Conservation (phyloP, 2,888 invertebrate species). For the Dryobota labecula region DNA sequence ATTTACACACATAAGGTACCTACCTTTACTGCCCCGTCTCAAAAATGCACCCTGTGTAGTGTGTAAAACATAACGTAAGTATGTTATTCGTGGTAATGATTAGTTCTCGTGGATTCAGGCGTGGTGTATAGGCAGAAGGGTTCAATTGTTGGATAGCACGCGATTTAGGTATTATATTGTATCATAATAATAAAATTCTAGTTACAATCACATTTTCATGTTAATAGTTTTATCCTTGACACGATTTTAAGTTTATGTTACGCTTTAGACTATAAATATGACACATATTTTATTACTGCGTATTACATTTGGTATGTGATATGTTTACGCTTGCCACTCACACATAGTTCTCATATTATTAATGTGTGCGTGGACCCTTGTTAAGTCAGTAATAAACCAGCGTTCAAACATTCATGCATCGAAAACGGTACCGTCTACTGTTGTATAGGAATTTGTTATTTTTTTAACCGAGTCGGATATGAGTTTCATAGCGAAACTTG, state of each 20-base stretch:
- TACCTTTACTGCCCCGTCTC: too few relatives aligned
- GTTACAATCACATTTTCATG: conserved; percentile 9
- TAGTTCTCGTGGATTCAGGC: conserved; percentile 37
- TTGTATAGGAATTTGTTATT: too few relatives aligned
- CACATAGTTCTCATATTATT: too few relatives aligned
- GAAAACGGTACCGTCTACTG: too few relatives aligned
- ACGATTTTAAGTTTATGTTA: neutral
- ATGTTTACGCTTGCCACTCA: too few relatives aligned
- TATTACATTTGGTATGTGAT: neutral
- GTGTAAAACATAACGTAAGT: conserved; percentile 1
- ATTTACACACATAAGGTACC: too few relatives aligned
- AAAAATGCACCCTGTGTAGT: too few relatives aligned
- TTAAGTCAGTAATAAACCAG: too few relatives aligned
- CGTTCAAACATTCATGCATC: too few relatives aligned
- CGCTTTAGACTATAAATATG: neutral
- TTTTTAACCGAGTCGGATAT: too few relatives aligned
- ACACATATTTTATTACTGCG: neutral
- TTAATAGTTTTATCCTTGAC: conserved; percentile 20
- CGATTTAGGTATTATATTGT: conserved; percentile 7
- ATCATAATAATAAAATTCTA: neutral
- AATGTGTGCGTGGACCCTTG: too few relatives aligned
- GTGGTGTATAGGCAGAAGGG: neutral
- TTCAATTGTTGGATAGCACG: conserved; percentile 33
- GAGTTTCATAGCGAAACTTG: too few relatives aligned
- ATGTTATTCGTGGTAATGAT: conserved; percentile 42